Percentiles rank a stretch among this genome's conserved stretches.
phyloP scores from a whole-genome alignment of 2,888 invertebrate species.

The Gymnosoma rotundatum region DNA sequence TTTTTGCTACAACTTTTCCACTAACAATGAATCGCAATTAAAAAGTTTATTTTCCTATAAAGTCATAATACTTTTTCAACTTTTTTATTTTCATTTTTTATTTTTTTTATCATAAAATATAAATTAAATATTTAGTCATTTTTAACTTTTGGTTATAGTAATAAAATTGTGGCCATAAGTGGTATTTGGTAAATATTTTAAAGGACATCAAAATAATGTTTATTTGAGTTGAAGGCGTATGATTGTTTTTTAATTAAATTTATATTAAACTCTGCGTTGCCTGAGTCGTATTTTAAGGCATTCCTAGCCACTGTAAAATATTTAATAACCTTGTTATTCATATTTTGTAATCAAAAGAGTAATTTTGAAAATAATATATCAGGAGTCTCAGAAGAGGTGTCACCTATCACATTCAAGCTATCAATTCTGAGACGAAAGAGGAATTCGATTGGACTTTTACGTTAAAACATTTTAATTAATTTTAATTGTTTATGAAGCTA shows the following conservation, averaged over 20 bases:
- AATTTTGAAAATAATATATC: no score
- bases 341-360: no score
- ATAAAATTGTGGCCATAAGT: neutral
- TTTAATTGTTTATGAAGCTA: no score
- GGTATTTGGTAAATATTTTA: neutral
- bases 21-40: conserved; percentile 68
- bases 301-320: no score
- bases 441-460: no score
- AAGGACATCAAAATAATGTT: neutral
- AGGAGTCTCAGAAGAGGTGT: no score
- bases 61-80: conserved; percentile 44
- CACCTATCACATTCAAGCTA: no score
- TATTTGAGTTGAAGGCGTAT: neutral
- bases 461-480: no score
- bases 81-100: neutral
- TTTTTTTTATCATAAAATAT: conserved; percentile 5
- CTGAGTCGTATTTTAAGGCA: no score
- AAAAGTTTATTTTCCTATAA: conserved; percentile 49
- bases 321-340: no score
- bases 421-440: no score
- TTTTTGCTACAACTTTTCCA: conserved; percentile 28
- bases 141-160: conserved; percentile 3
- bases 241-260: neutral
- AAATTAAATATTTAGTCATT: conserved; percentile 13
- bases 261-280: no score